These are phyloP conservation scores for Lutjanus erythropterus DNA, from an alignment of 2,113 vertebrate species.

Conservation along the genomic window DNA sequence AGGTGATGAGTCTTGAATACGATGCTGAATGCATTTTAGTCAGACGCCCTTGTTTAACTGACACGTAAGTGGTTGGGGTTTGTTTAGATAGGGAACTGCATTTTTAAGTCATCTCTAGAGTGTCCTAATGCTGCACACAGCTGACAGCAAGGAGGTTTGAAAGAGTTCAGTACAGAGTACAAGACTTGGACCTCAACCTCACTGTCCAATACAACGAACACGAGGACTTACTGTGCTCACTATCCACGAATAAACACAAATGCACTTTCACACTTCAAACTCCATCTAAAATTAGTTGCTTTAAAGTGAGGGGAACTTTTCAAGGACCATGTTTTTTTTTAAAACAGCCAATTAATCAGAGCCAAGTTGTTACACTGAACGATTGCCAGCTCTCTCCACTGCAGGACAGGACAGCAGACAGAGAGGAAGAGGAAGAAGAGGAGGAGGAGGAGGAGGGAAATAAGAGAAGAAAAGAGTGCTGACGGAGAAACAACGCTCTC, in stretches of 20 bases:
- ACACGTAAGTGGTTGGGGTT: neutral
- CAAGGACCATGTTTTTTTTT: constrained; percentile 23
- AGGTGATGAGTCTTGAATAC: neutral
- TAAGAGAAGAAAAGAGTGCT: constrained; percentile 19
- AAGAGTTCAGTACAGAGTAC: constrained; percentile 3
- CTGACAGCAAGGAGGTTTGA: neutral
- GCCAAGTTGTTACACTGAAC: constrained; percentile 37
- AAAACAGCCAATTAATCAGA: constrained; percentile 53
- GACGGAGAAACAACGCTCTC: constrained; percentile 21
- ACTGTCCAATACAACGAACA: constrained; percentile 23
- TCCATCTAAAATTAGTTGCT: constrained; percentile 21
- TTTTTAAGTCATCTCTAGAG: constrained; percentile 13
- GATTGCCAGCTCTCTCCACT: constrained; percentile 14
- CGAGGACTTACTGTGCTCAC: constrained; percentile 16
- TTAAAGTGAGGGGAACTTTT: constrained; percentile 31
- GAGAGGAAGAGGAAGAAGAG: constrained; percentile 5
- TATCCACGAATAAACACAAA: constrained; percentile 22
- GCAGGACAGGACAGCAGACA: constrained; percentile 16
- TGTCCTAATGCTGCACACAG: neutral
- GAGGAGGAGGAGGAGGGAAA: constrained; percentile 9
- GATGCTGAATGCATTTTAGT: constrained; percentile 1
- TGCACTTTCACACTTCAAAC: constrained; percentile 33
- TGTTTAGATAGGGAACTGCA: constrained; percentile 6
- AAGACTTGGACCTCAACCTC: constrained; percentile 13
- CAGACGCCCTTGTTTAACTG: neutral